Conservation (phyloP, 2,797 vertebrate genomes). For the Dermochelys coriacea region DNA sequence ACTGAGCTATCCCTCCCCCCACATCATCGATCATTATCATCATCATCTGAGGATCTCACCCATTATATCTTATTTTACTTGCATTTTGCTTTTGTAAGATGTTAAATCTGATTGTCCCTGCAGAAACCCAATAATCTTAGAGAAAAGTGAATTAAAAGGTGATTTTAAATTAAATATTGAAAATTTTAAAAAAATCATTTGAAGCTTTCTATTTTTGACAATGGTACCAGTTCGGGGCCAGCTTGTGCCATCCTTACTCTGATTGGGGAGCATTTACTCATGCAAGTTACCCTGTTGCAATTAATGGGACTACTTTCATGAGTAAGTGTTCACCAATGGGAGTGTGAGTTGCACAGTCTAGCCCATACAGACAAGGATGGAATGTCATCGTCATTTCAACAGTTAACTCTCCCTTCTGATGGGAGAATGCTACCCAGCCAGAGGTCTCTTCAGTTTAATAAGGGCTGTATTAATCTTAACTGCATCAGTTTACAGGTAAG, state of each 20-base stretch:
- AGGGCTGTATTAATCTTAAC: background rate
- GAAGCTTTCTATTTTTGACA: accelerated
- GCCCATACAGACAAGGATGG: background rate
- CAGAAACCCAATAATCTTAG: accelerated
- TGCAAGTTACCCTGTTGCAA: background rate
- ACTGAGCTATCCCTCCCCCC: too few species aligned
- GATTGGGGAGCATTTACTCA: accelerated
- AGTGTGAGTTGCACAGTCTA: background rate
- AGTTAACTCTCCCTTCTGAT: constrained; percentile 12
- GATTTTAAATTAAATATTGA: background rate
- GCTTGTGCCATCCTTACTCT: background rate
- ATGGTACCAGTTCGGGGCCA: background rate
- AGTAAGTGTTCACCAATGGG: background rate
- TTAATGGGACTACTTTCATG: background rate
- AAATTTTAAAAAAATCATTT: background rate
- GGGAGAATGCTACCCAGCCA: constrained; percentile 42
- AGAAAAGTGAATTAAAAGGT: background rate
- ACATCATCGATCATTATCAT: too few species aligned
- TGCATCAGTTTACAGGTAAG: background rate
- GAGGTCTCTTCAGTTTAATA: constrained; percentile 17
- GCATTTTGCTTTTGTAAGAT: background rate
- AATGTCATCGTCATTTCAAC: background rate
- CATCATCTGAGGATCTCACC: background rate
- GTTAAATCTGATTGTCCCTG: background rate
- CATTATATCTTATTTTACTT: accelerated